Base-by-base conservation (phyloP, 2,888 invertebrate species). In the Gastracanthus pulcherrimus region DNA sequence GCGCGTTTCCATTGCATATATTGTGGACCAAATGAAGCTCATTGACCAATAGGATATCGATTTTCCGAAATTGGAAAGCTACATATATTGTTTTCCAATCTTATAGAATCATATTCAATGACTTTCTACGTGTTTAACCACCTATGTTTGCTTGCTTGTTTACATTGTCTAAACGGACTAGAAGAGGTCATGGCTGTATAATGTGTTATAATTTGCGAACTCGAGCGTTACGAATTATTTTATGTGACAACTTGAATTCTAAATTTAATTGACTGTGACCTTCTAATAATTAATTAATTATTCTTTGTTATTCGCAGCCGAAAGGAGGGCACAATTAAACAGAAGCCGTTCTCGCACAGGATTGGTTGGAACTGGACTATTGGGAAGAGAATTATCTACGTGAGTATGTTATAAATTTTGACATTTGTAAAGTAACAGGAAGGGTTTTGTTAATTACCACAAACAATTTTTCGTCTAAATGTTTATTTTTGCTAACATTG, bases 251-350 rank as follows among this genome's bases (percentile, higher is more conserved):
- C n/a, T n/a, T n/a, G n/a, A n/a, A n/a, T n/a, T n/a, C n/a, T n/a
- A n/a, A n/a, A n/a, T n/a, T n/a, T 36, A 71, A 29, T 41, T 41
- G 13, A 16, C 4, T 62, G 11, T 67, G 5, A 58, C 16, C 3
- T 3, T 0, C 19, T 29, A 16, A 34, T 9, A 51, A 72, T 13
- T 38, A 19, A 58, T 66, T 66, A 11, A 34, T 58, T n/a, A n/a
- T n/a, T n/a, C n/a, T 77, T 29, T 88, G 0, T 88, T 89, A 90
- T 88, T 91, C 92, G 29, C 92, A 97, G 98, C 98, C 90, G 98
- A 98, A 92, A 93, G 98, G 89, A 93, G 98, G 91, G 98, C 98
- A 19, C 98, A 98, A 92, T 92, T 98, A 85, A 97, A 97, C 87
- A 93, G 98, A 86, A 97, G 97, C 84, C 93, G 98, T 86, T 98